Evolutionary conservation across 2,113 vertebrate genomes (phyloP), one percentile per base, ranked within the genome.

Genomic region (Abramis brama): DNA sequence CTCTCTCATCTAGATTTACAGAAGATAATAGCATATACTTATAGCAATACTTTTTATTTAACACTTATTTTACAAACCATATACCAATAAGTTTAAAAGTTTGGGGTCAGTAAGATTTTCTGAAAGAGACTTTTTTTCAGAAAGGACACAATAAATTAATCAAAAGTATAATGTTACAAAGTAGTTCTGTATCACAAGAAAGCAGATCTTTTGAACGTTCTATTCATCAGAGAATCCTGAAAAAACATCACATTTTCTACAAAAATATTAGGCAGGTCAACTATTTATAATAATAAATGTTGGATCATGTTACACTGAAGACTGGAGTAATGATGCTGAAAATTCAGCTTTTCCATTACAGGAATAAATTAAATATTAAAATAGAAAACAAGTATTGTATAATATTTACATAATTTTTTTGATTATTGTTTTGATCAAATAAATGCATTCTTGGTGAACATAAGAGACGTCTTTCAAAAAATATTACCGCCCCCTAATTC

Each of bases 1-100:
- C 70, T 73, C 70, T 73, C 10, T 43, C 11, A 73, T 73, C 39
- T 45, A 73, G 10, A 43, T 45, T n/a, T 73, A 73, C 70, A 73
- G 6, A 36, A 45, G 21, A 39, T 45, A 12, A 25, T 13, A 45
- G 33, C 36, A 43, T 43, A 39, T 6, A 39, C 36, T 39, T 39
- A 6, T 39, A 39, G 36, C 36, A 10, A 73, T 6, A 12, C 39
- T n/a, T 43, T 45, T 36, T 36, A 21, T 19, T 10, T 9, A 70
- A 36, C 17, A 36, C 17, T 21, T 33, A 70, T 70, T 36, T 21
- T 36, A 21, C 66, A 10, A 33, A 70, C 30, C 17, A 21, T 21
- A 21, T 21, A 36, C 3, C 8, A 21, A 1, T 21, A 30, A 70
- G 30, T 21, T 36, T 1, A 19, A 70, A 36, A 36, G 30, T 70